phyloP scores from a whole-genome alignment of 2,888 invertebrate genomes.

The Lasioglossum pauxillum region DNA sequence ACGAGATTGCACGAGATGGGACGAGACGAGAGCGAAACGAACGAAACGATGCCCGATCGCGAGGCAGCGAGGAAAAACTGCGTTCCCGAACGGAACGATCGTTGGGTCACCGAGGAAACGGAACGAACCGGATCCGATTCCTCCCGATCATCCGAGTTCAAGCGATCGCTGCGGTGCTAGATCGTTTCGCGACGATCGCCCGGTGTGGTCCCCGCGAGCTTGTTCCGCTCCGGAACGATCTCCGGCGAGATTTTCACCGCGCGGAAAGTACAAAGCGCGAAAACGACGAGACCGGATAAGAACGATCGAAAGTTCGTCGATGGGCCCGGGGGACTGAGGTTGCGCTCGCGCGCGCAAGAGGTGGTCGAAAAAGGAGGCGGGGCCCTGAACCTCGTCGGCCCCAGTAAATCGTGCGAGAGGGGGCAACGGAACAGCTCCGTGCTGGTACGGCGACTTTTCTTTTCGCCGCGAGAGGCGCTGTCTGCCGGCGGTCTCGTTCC shows the following conservation, averaged over 20 bases:
- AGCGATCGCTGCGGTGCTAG: not conserved
- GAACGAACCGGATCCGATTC: not conserved
- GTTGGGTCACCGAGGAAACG: not conserved
- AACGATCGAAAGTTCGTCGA: slow-evolving; percentile 54
- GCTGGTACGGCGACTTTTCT: slow-evolving; percentile 27
- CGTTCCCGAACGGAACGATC: not conserved
- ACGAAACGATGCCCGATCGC: not conserved
- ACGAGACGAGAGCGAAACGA: slow-evolving; percentile 5
- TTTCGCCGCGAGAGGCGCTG: slow-evolving; percentile 66
- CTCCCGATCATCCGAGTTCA: not conserved
- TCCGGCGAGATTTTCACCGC: not conserved
- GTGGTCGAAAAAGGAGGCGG: slow-evolving; percentile 76
- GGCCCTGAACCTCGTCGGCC: slow-evolving; percentile 72
- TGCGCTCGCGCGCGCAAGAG: slow-evolving; percentile 61
- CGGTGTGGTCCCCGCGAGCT: slow-evolving; percentile 42
- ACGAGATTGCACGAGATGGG: not conserved
- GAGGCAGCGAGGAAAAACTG: not conserved
- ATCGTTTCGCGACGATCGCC: slow-evolving; percentile 48
- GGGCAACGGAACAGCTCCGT: slow-evolving; percentile 45
- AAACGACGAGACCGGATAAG: slow-evolving; percentile 47
- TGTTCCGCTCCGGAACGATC: not conserved
- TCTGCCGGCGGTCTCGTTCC: slow-evolving; percentile 58
- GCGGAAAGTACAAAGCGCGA: slow-evolving; percentile 1
- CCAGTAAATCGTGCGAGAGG: slow-evolving; percentile 58
- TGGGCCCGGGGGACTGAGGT: slow-evolving; percentile 62